These are phyloP conservation scores for Formica aserva DNA, from an alignment of 2,888 invertebrate genomes.

Conservation along the genomic window DNA sequence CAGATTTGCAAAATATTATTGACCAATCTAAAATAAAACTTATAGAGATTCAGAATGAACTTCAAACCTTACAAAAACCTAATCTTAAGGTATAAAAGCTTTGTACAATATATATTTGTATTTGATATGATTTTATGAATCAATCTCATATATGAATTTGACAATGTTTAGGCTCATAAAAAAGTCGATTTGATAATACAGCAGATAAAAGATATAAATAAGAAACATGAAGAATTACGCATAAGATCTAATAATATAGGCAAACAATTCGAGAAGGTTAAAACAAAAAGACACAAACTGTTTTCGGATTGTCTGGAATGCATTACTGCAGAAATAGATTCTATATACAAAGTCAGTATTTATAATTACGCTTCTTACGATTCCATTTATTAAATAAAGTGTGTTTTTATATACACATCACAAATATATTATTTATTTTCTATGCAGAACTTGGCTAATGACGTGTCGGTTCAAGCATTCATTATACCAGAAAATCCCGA, in stretches of 20 bases:
- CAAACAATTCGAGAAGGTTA: constrained; percentile 95
- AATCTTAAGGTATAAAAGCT: constrained; percentile 91
- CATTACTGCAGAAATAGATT: constrained; percentile 96
- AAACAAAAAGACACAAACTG: constrained; percentile 94
- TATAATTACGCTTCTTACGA: constrained; percentile 18
- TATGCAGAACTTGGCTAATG: constrained; percentile 91
- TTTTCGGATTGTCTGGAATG: constrained; percentile 95
- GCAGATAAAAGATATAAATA: constrained; percentile 95
- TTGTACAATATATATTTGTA: background rate
- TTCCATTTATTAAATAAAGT: background rate
- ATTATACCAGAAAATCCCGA: constrained; percentile 98
- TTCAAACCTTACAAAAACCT: constrained; percentile 96
- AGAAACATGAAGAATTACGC: constrained; percentile 95
- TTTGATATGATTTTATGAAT: background rate
- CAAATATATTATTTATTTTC: constrained; percentile 1
- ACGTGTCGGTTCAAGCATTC: constrained; percentile 95
- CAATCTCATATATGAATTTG: background rate
- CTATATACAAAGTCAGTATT: constrained; percentile 94
- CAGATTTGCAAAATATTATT: constrained; percentile 93
- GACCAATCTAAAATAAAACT: constrained; percentile 93
- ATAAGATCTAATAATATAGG: constrained; percentile 95
- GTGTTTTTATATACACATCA: background rate
- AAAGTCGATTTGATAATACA: constrained; percentile 95
- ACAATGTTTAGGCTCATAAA: constrained; percentile 90
- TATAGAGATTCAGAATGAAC: constrained; percentile 91